Evolutionary conservation across 2,888 invertebrate genomes (phyloP).

Genomic region (Branchinecta sandiegonensis): DNA sequence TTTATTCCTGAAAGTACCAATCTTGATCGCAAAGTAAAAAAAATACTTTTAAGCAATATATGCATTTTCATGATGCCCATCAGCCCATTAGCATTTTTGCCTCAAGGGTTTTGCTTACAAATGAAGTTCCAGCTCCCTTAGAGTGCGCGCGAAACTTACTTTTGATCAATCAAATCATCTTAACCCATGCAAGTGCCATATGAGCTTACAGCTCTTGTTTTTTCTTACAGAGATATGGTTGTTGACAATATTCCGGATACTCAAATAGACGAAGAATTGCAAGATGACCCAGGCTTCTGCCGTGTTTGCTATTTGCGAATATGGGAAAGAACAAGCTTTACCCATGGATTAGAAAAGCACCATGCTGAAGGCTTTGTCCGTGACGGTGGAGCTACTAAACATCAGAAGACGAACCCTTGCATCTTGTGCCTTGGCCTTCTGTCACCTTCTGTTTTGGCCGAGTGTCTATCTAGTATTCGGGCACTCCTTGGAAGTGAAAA

Average conservation of each 20-base stretch:
- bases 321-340: slow-evolving; percentile 1
- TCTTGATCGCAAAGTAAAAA: too few relatives aligned
- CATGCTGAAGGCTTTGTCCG: background rate
- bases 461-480: background rate
- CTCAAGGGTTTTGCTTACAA: too few relatives aligned
- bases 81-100: too few relatives aligned
- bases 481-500: background rate
- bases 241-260: background rate
- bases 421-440: slow-evolving; percentile 56
- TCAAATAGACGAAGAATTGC: background rate
- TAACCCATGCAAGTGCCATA: too few relatives aligned
- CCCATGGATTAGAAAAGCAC: background rate
- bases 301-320: slow-evolving; percentile 1
- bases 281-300: background rate
- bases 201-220: too few relatives aligned
- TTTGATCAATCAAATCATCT: too few relatives aligned
- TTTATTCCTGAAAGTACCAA: too few relatives aligned
- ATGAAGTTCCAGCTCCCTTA: too few relatives aligned
- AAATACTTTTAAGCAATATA: too few relatives aligned
- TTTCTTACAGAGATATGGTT: slow-evolving; percentile 4
- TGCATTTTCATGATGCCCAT: too few relatives aligned
- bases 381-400: slow-evolving; percentile 33
- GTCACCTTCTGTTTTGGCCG: background rate
- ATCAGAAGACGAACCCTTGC: slow-evolving; percentile 43
- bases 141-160: too few relatives aligned